These are phyloP conservation scores for Onychostruthus taczanowskii DNA, from an alignment of 2,113 vertebrate species.

Conservation along the genomic window DNA sequence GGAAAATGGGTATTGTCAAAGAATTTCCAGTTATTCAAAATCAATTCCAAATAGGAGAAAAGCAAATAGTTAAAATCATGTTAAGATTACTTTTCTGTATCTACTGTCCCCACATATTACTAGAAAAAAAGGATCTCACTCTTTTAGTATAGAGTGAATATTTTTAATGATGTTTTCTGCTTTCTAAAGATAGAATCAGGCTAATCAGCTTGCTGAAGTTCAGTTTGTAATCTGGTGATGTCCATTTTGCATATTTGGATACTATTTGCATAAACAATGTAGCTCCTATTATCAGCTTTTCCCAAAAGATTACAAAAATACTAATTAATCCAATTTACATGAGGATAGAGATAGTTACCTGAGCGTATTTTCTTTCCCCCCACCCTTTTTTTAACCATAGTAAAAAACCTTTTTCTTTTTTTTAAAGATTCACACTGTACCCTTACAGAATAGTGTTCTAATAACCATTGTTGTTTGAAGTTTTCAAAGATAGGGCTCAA, in stretches of 20 bases:
- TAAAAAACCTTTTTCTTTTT: background rate
- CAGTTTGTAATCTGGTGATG: constrained; percentile 63
- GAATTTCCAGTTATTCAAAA: background rate
- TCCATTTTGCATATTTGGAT: constrained; percentile 65
- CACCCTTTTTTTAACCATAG: background rate
- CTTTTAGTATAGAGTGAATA: background rate
- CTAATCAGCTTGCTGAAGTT: constrained; percentile 66
- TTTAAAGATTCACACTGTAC: background rate
- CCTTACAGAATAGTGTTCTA: constrained; percentile 3
- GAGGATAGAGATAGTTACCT: constrained; percentile 60
- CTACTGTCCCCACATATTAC: background rate
- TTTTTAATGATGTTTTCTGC: constrained; percentile 39
- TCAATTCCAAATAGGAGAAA: background rate
- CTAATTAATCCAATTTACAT: constrained; percentile 71
- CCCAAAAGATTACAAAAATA: constrained; percentile 68
- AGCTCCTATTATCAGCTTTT: constrained; percentile 65
- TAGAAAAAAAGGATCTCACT: background rate
- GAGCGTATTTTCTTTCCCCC: constrained; percentile 4
- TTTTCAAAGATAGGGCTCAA: background rate
- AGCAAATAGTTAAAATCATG: background rate
- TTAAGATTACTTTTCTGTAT: background rate
- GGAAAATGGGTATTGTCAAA: background rate
- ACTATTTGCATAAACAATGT: constrained; percentile 68
- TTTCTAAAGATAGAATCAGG: constrained; percentile 51
- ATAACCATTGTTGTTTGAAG: background rate